Conservation (phyloP, 92 coral and sea anemone species). For the Porites evermanni region DNA sequence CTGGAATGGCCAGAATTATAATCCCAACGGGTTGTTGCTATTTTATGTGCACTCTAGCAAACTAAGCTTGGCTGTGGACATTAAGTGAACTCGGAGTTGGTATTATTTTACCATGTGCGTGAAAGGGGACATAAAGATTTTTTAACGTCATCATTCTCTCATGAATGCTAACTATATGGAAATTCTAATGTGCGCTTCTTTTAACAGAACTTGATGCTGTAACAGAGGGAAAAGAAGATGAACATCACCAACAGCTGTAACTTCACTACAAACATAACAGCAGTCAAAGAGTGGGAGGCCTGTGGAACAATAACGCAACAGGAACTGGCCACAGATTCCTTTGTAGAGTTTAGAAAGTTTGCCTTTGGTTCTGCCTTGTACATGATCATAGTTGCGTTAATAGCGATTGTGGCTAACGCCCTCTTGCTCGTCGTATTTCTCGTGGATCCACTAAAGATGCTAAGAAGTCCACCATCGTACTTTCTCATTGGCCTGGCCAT, state of each 20-base stretch:
- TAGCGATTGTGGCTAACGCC: slow-evolving; percentile 23
- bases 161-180: too few species aligned
- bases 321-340: background rate
- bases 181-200: too few species aligned
- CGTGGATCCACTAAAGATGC: slow-evolving; percentile 28
- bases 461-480: slow-evolving; percentile 25
- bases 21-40: too few species aligned
- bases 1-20: too few species aligned
- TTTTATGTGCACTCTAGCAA: too few species aligned
- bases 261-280: background rate
- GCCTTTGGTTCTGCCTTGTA: slow-evolving; percentile 29
- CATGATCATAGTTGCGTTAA: slow-evolving; percentile 11
- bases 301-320: background rate
- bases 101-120: too few species aligned
- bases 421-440: slow-evolving; percentile 16
- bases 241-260: background rate
- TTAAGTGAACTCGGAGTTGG: too few species aligned
- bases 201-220: too few species aligned
- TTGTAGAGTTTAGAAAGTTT: background rate
- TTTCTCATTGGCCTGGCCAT: slow-evolving; percentile 42
- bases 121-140: too few species aligned
- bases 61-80: too few species aligned
- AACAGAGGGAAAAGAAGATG: background rate
- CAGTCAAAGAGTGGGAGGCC: background rate
- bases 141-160: too few species aligned